phyloP scores from a whole-genome alignment of 2,888 invertebrate species.

The Cephus spinipes region DNA sequence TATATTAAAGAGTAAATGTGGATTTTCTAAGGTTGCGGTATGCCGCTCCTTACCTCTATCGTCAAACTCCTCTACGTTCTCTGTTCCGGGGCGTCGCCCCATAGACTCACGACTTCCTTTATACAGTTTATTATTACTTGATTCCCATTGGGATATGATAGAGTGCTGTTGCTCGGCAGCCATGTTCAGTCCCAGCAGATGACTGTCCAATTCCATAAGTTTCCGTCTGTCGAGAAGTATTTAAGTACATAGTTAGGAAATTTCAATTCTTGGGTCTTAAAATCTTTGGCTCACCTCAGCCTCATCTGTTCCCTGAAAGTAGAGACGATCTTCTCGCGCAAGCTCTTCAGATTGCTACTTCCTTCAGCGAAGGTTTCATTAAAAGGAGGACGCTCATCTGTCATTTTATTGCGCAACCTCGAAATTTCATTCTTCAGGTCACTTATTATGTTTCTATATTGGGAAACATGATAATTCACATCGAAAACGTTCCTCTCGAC shows the following conservation, averaged over 20 bases:
- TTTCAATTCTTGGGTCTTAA: background rate
- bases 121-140: slow-evolving; percentile 81
- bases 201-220: slow-evolving; percentile 92
- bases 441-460: slow-evolving; percentile 84
- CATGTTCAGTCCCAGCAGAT: slow-evolving; percentile 85
- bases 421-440: slow-evolving; percentile 88
- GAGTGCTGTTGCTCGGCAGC: slow-evolving; percentile 91
- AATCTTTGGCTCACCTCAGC: slow-evolving; percentile 69
- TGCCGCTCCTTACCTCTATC: slow-evolving; percentile 42
- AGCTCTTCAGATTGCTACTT: slow-evolving; percentile 70
- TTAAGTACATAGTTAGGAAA: background rate
- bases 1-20: background rate
- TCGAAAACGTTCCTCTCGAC: slow-evolving; percentile 71
- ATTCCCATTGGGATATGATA: slow-evolving; percentile 91
- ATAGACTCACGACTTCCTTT: slow-evolving; percentile 71
- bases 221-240: slow-evolving; percentile 70
- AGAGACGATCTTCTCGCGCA: slow-evolving; percentile 87
- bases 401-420: slow-evolving; percentile 83
- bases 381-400: slow-evolving; percentile 74
- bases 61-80: slow-evolving; percentile 45
- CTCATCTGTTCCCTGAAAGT: slow-evolving; percentile 96
- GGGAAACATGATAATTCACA: slow-evolving; percentile 82
- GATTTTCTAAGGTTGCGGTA: background rate
- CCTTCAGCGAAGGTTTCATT: slow-evolving; percentile 44
- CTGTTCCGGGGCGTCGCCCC: slow-evolving; percentile 38